A percentile compares a stretch with the other conserved stretches of the same genome.
These are phyloP conservation scores for Ditylenchus dipsaci DNA, from an alignment of 1,140 invertebrate genomes.

Conservation along the genomic window DNA sequence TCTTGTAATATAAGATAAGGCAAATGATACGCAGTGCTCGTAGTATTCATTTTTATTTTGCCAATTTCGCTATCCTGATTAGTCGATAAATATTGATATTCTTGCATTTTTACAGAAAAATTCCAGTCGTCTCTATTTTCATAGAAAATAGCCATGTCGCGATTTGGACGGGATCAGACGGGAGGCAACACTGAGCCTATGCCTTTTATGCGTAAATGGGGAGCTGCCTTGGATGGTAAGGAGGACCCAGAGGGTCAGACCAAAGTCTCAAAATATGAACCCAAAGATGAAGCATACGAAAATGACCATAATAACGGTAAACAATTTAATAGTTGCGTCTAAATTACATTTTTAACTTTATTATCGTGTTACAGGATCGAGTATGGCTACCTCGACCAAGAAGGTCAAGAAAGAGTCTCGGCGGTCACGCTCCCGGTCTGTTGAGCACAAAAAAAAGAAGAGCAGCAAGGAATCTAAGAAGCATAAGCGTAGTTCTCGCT, in stretches of 20 bases:
- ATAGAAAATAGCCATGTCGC: constrained; percentile 1
- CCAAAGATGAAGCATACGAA: background rate
- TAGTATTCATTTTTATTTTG: too few species aligned
- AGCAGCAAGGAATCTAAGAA: constrained; percentile 10
- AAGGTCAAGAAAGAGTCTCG: constrained; percentile 9
- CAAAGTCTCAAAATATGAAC: background rate
- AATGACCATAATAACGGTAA: background rate
- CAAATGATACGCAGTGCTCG: too few species aligned
- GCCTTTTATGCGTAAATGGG: constrained; percentile 53
- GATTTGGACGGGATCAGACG: constrained; percentile 18
- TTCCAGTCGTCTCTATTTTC: too few species aligned
- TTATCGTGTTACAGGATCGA: background rate
- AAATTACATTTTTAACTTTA: background rate
- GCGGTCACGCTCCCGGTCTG: constrained; percentile 12
- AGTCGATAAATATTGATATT: too few species aligned
- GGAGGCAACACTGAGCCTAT: constrained; percentile 55
- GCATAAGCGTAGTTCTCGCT: background rate
- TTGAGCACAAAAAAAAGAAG: constrained; percentile 15
- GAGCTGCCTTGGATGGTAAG: constrained; percentile 25
- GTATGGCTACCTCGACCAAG: background rate
- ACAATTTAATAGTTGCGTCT: background rate
- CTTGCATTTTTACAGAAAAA: too few species aligned
- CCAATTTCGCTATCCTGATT: too few species aligned
- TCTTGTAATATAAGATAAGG: too few species aligned
- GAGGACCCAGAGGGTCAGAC: constrained; percentile 8